These are phyloP conservation scores for Synanthedon myopaeformis DNA, from an alignment of 2,888 invertebrate species.

Conservation along the genomic window DNA sequence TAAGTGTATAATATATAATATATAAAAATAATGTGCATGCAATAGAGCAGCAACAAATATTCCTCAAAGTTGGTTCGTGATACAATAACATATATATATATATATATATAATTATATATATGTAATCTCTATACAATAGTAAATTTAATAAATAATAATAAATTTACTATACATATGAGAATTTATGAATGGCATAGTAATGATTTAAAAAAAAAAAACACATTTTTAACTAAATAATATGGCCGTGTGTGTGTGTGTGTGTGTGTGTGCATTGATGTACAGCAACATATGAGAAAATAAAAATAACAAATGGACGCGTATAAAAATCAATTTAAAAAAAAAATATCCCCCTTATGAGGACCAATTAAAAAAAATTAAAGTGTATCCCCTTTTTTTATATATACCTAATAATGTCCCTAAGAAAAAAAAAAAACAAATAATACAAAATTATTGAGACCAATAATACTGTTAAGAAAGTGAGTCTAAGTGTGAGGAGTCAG, in stretches of 20 bases:
- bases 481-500: too few relatives aligned
- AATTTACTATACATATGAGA: not conserved
- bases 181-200: not conserved
- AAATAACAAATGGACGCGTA: not conserved
- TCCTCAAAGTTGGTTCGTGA: slow-evolving; percentile 55
- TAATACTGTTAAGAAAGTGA: too few relatives aligned
- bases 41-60: slow-evolving; percentile 15
- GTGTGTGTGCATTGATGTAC: slow-evolving; percentile 4
- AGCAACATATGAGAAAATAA: not conserved
- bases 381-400: too few relatives aligned
- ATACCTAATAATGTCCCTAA: too few relatives aligned
- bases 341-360: too few relatives aligned
- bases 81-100: not conserved
- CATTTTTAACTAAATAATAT: slow-evolving; percentile 6
- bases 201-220: not conserved
- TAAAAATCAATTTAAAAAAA: too few relatives aligned
- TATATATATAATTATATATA: too few relatives aligned
- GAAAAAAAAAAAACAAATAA: too few relatives aligned
- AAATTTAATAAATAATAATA: too few relatives aligned
- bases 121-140: too few relatives aligned
- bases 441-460: too few relatives aligned
- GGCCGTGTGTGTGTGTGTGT: slow-evolving; percentile 9
- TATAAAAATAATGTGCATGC: slow-evolving; percentile 26
- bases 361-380: too few relatives aligned
- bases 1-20: not conserved